Base-by-base conservation (phyloP, 2,797 vertebrate species). In the Chelidonichthys spinosus region DNA sequence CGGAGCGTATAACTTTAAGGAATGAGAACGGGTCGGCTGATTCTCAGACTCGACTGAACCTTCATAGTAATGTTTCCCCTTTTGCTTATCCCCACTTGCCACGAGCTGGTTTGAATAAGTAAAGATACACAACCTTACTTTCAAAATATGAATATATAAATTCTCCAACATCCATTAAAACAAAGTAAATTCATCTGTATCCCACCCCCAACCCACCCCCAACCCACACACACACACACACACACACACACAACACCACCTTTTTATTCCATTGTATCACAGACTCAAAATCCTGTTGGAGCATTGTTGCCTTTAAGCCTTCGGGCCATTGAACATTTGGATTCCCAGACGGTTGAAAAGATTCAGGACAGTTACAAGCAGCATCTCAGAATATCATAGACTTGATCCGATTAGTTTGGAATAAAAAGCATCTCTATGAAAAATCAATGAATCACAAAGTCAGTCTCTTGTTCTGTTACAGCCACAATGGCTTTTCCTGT, bases 391-490 rank as follows among this genome's bases (percentile, higher is more conserved):
- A 90, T 63, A 72, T 81, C 55, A 74, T 66, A 81, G 77, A 74
- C 78, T 81, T 82, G 78, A 92, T 91, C 82, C 83, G 87, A 90
- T 92, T 93, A 85, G 89, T 76, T 86, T 89, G 84, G 83, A 89
- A 90, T 79, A 87, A 91, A 89, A 67, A 69, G 59, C 25, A 66
- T 91, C 76, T 82, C 74, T 44, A 40, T 76, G 69, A 83, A 79
- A 81, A 71, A 66, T 61, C 43, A 60, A 58, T 77, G 85, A 87
- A 76, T 87, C 88, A 87, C 52, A 69, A 58, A 66, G 56, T 67
- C 62, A 53, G 33, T 42, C 18, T 17, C 62, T 64, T 72, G 60
- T 35, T 75, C 47, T 70, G 46, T 39, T 33, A 40, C 54, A 32
- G 66, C 40, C 52, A 54, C 55, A 53, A 44, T 6, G 0, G n/a